Percentiles rank a stretch among this genome's conserved stretches.
Evolutionary conservation across 2,888 invertebrate genomes (phyloP).

Genomic region (Eilema caniola): DNA sequence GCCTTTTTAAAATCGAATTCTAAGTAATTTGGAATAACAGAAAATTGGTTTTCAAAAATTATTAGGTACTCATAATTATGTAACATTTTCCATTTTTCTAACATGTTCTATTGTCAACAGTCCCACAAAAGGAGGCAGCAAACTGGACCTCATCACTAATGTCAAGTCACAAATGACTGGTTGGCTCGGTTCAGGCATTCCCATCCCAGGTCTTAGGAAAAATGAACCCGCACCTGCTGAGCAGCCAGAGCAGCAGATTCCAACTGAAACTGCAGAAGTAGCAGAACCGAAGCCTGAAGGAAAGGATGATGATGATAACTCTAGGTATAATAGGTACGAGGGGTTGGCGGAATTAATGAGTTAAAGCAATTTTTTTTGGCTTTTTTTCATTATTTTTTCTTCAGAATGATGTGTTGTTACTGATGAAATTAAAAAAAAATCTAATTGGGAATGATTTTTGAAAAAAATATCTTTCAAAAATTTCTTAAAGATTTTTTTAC

Average conservation of each 20-base stretch:
- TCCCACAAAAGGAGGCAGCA: slow-evolving; percentile 91
- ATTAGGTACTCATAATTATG: slow-evolving; percentile 5
- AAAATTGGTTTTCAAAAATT: not conserved
- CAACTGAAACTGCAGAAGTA: slow-evolving; percentile 76
- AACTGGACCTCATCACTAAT: slow-evolving; percentile 94
- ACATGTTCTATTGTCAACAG: slow-evolving; percentile 73
- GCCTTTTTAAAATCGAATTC: too few relatives aligned
- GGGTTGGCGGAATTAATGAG: slow-evolving; percentile 87
- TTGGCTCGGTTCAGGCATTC: slow-evolving; percentile 93
- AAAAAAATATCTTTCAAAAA: not conserved
- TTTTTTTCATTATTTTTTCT: slow-evolving; percentile 48
- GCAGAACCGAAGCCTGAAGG: slow-evolving; percentile 74
- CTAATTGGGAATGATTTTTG: too few relatives aligned
- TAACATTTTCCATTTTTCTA: slow-evolving; percentile 16
- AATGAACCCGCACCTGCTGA: slow-evolving; percentile 86
- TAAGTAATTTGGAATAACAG: not conserved
- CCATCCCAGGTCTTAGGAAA: slow-evolving; percentile 92
- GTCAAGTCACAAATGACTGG: slow-evolving; percentile 95
- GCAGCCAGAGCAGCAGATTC: slow-evolving; percentile 68
- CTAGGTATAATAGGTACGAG: slow-evolving; percentile 93
- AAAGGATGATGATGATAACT: slow-evolving; percentile 95
- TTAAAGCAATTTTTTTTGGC: slow-evolving; percentile 62
- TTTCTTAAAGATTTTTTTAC: not conserved
- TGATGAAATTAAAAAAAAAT: slow-evolving; percentile 2
- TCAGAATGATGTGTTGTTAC: slow-evolving; percentile 53